These are phyloP conservation scores for Phocides pigmalion DNA, from an alignment of 1,140 invertebrate species.

Conservation along the genomic window DNA sequence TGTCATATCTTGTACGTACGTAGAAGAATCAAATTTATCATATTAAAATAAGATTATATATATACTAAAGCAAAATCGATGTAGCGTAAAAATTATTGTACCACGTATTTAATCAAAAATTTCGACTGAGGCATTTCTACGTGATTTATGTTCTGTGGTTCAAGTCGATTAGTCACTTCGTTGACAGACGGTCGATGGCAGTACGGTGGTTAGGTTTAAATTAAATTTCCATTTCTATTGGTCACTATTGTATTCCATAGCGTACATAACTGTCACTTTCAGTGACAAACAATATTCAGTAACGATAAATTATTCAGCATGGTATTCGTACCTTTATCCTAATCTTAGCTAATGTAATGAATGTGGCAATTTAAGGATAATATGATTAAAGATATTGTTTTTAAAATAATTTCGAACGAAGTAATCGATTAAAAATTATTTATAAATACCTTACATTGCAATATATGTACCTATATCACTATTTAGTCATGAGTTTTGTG, in stretches of 20 bases:
- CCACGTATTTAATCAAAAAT: too few relatives aligned
- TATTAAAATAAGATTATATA: too few relatives aligned
- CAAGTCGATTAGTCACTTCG: not conserved
- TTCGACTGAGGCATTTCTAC: not conserved
- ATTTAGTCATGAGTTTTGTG: too few relatives aligned
- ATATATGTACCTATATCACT: too few relatives aligned
- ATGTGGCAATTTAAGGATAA: not conserved
- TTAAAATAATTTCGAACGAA: too few relatives aligned
- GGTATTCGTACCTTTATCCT: not conserved
- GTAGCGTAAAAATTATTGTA: too few relatives aligned
- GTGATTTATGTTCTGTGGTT: not conserved
- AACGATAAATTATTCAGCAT: slow-evolving; percentile 14
- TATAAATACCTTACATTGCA: too few relatives aligned
- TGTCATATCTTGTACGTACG: too few relatives aligned
- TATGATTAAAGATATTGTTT: not conserved
- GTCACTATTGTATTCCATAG: slow-evolving; percentile 7
- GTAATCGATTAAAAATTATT: too few relatives aligned
- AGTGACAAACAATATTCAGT: slow-evolving; percentile 1
- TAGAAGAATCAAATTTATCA: too few relatives aligned
- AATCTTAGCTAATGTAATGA: not conserved
- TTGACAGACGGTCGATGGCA: not conserved
- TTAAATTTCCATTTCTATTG: slow-evolving; percentile 23
- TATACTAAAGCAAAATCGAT: too few relatives aligned
- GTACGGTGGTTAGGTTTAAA: slow-evolving; percentile 6
- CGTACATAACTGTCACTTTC: slow-evolving; percentile 7